These are phyloP conservation scores for Lerista edwardsae DNA, from an alignment of 2,797 vertebrate species.

Conservation along the genomic window DNA sequence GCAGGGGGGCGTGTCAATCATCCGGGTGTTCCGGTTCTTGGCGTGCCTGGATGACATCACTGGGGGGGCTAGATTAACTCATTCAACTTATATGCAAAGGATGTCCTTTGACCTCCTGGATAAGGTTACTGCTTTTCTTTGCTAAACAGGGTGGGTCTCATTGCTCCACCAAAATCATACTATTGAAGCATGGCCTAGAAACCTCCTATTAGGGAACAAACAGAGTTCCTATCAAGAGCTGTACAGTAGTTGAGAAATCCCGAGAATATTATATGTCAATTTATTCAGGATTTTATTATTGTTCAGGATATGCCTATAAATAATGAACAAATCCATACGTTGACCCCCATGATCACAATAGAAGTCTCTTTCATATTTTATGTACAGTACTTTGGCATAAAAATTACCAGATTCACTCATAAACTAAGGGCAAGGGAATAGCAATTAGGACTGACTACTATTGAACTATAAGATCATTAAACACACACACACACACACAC, in stretches of 20 bases:
- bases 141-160: neutral
- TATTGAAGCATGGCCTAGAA: neutral
- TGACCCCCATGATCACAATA: neutral
- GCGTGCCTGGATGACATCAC: no score
- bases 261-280: conserved; percentile 9
- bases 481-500: neutral
- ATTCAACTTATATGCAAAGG: neutral
- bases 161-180: neutral
- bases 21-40: no score
- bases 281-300: neutral
- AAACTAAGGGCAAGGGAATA: conserved; percentile 1
- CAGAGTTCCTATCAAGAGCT: neutral
- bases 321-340: neutral
- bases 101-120: neutral
- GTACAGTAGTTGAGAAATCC: neutral
- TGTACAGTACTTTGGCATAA: neutral
- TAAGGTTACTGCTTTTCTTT: neutral
- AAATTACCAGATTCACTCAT: neutral
- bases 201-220: conserved; percentile 3
- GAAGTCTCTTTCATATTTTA: neutral
- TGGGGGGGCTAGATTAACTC: neutral
- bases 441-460: neutral
- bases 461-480: neutral
- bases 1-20: no score
- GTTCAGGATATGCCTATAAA: neutral